phyloP scores from a whole-genome alignment of 2,888 invertebrate species.

The Trissoscelio sp. region DNA sequence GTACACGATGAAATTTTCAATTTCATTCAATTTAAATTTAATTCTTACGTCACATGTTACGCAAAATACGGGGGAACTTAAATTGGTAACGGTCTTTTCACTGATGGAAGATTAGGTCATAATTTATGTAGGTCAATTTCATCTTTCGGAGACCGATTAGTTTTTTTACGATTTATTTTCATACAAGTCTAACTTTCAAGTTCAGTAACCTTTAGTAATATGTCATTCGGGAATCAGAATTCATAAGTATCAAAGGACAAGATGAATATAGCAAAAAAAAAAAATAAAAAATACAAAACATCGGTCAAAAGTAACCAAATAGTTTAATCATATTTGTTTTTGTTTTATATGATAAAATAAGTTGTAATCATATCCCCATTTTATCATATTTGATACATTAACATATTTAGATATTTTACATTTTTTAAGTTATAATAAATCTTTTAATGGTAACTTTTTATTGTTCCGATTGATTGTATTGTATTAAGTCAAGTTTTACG shows the following conservation, averaged over 20 bases:
- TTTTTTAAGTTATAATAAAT: no score
- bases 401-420: no score
- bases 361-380: no score
- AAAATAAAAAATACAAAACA: no score
- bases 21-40: no score
- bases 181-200: constrained; percentile 10
- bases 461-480: no score
- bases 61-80: neutral
- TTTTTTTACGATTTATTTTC: constrained; percentile 32
- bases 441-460: no score
- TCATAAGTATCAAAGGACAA: no score
- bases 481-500: no score
- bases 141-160: constrained; percentile 4
- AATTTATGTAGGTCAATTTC: constrained; percentile 29
- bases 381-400: no score
- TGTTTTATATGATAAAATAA: neutral
- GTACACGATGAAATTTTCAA: no score
- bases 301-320: neutral
- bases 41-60: constrained; percentile 15
- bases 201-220: constrained; percentile 21
- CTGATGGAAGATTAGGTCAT: constrained; percentile 13
- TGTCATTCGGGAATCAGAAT: constrained; percentile 16
- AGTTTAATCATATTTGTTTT: neutral
- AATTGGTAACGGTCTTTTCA: constrained; percentile 4
- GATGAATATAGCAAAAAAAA: no score